phyloP scores from a whole-genome alignment of 2,797 vertebrate genomes.

The Parotocinclus haroldoi region DNA sequence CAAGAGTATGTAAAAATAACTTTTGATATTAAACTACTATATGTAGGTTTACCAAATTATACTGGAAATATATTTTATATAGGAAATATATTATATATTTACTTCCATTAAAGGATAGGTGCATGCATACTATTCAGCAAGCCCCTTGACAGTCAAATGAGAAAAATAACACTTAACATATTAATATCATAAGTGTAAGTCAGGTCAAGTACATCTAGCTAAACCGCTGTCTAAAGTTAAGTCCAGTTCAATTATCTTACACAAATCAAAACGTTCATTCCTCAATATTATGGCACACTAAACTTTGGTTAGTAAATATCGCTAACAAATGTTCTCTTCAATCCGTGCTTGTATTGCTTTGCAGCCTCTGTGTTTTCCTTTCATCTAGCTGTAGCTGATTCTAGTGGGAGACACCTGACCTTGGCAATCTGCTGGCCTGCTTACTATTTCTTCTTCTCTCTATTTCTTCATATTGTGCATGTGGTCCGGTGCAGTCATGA shows the following conservation, averaged over 20 bases:
- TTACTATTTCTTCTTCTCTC: constrained; percentile 10
- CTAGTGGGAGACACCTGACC: constrained; percentile 27
- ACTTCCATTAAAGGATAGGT: too few relatives aligned
- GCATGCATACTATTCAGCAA: too few relatives aligned
- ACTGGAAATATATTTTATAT: too few relatives aligned
- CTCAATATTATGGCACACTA: too few relatives aligned
- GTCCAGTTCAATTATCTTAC: constrained; percentile 18
- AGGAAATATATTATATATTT: too few relatives aligned
- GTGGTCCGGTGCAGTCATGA: constrained; percentile 32
- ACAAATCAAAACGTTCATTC: constrained; percentile 26
- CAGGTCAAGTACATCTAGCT: not conserved
- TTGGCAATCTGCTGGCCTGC: constrained; percentile 36
- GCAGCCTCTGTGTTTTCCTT: constrained; percentile 14
- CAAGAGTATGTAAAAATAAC: too few relatives aligned
- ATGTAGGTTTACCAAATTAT: too few relatives aligned
- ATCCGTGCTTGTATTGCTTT: constrained; percentile 5
- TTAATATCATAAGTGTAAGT: constrained; percentile 1
- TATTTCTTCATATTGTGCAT: constrained; percentile 32
- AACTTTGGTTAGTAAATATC: too few relatives aligned
- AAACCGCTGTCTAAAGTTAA: constrained; percentile 12
- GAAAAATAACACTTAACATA: not conserved
- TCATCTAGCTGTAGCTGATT: constrained; percentile 20
- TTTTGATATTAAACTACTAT: too few relatives aligned
- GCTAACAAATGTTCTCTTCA: too few relatives aligned
- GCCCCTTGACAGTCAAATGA: too few relatives aligned